Evolutionary conservation across 2,888 invertebrate genomes (phyloP).

Genomic region (Amblyteles armatorius): DNA sequence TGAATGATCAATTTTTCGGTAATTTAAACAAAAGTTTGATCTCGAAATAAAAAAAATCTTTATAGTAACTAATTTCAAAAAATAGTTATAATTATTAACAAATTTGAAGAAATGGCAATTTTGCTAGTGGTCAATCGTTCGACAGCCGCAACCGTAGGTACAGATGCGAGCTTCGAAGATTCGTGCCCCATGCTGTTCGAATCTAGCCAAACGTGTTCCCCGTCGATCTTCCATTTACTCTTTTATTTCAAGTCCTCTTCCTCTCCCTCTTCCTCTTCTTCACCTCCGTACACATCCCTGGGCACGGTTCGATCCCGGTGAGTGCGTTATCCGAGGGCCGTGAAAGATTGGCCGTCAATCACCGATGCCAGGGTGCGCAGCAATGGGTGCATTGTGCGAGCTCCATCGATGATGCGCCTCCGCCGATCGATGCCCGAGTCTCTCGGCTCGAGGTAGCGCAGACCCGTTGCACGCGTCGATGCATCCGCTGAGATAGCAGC

Average conservation of each 20-base stretch:
- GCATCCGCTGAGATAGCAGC: conserved; percentile 44
- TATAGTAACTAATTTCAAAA: background rate
- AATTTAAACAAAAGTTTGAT: background rate
- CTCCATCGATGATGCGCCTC: conserved; percentile 54
- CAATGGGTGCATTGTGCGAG: conserved; percentile 67
- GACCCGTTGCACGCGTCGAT: conserved; percentile 55
- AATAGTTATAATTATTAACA: background rate
- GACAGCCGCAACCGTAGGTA: background rate
- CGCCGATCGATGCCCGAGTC: conserved; percentile 51
- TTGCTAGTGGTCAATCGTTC: background rate
- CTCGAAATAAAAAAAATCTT: background rate
- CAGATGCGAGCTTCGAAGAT: conserved; percentile 62
- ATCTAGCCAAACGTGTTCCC: conserved; percentile 75
- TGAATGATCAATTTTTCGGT: background rate
- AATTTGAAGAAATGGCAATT: background rate
- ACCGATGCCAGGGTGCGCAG: conserved; percentile 54
- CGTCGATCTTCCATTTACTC: conserved; percentile 19
- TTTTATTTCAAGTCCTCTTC: conserved; percentile 22
- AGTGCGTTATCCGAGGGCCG: conserved; percentile 57
- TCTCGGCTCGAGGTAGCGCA: conserved; percentile 23
- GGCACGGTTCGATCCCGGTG: conserved; percentile 14
- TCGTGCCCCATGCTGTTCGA: conserved; percentile 71
- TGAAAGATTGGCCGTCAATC: conserved; percentile 77
- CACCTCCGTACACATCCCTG: background rate
- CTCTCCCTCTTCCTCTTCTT: background rate